Base-by-base conservation (phyloP, 2,888 invertebrate genomes). In the Megamerina dolium region DNA sequence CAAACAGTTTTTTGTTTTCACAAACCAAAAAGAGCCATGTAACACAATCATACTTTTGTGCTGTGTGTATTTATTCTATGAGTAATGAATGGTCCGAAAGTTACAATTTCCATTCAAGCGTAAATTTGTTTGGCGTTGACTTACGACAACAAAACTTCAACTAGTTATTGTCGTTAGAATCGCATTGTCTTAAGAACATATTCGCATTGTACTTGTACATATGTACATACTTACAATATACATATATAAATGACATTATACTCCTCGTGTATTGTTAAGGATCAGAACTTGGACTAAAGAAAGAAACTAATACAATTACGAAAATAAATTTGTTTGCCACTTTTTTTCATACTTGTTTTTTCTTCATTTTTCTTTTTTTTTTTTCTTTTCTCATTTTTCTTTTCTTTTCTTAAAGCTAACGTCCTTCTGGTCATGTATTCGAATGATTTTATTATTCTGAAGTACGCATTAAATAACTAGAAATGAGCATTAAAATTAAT, bases 401-500 rank as follows among this genome's bases (percentile, higher is more conserved):
- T 18, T 32, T 23, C 21, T n/a, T 21, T 40, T 26, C 17, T 19
- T 14, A 32, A n/a, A 33, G 21, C 16, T 21, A 13, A 14, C 14
- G 6, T 14, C 27, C 35, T 14, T n/a, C 17, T 41, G 35, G 40
- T 32, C 33, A 20, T 18, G n/a, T 40, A 12, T n/a, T n/a, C n/a
- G 13, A 12, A 14, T 35, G 34, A 35, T n/a, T 30, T 18, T 29
- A 14, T 17, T 19, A 21, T 20, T 14, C n/a, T n/a, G n/a, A n/a
- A n/a, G n/a, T n/a, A n/a, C n/a, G n/a, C n/a, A n/a, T n/a, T n/a
- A n/a, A n/a, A 26, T 17, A 32, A 17, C 27, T 32, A n/a, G 26
- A 32, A 37, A 23, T 10, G 17, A 43, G n/a, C n/a, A n/a, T n/a
- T n/a, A 18, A 36, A 26, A 43, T 43, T 37, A 43, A 43, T 43